These are phyloP conservation scores for Vulpes lagopus DNA, from an alignment of 2,113 vertebrate species.

Conservation along the genomic window DNA sequence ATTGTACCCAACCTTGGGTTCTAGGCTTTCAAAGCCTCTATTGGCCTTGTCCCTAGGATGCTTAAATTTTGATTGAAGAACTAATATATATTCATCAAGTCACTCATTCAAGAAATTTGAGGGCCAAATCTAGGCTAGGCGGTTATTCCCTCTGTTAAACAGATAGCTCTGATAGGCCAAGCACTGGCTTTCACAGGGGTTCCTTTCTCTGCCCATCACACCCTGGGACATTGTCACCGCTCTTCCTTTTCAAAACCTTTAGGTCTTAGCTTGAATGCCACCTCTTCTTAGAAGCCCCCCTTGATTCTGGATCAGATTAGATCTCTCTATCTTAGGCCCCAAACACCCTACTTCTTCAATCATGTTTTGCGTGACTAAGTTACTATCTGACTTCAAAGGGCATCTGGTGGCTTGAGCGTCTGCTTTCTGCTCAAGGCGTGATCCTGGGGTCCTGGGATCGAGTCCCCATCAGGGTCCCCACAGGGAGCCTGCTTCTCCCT, in stretches of 20 bases:
- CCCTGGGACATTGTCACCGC: too few species aligned
- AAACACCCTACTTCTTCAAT: not conserved
- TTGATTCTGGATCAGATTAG: not conserved
- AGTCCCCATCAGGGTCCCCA: too few species aligned
- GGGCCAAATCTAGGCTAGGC: not conserved
- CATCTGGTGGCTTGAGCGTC: too few species aligned
- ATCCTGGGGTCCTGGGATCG: too few species aligned
- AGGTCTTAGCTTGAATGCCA: not conserved
- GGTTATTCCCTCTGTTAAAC: not conserved
- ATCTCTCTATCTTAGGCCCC: not conserved
- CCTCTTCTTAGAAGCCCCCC: not conserved
- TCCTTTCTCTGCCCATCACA: not conserved
- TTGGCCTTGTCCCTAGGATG: not conserved
- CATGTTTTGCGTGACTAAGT: not conserved
- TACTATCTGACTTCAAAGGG: not conserved
- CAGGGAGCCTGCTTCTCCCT: too few species aligned
- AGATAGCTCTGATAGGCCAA: not conserved
- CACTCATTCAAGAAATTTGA: not conserved
- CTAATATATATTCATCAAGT: not conserved
- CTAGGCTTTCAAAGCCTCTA: not conserved
- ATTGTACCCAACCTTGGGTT: not conserved
- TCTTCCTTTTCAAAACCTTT: not conserved
- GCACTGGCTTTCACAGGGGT: not conserved
- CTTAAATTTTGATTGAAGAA: conserved; percentile 22
- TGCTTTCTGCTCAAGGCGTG: too few species aligned